phyloP scores from a whole-genome alignment of 2,888 invertebrate genomes.

The Heliconius ethilla region DNA sequence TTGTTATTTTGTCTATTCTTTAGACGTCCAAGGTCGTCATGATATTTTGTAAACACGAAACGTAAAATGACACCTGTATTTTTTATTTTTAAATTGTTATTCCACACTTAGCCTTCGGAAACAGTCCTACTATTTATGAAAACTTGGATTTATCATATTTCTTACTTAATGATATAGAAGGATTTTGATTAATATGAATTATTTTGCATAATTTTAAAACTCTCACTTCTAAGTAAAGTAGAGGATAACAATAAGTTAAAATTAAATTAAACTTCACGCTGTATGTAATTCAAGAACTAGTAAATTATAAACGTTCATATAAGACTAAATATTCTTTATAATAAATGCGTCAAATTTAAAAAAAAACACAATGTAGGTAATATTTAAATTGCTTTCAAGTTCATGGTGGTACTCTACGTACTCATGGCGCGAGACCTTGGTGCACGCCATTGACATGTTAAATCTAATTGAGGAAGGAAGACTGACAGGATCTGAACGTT shows the following conservation, averaged over 20 bases:
- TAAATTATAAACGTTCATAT: too few species aligned
- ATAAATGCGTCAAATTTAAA: background rate
- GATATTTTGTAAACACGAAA: conserved; percentile 2
- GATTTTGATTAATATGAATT: too few species aligned
- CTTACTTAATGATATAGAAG: too few species aligned
- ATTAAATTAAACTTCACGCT: too few species aligned
- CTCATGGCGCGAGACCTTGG: conserved; percentile 26
- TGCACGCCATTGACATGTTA: conserved; percentile 31
- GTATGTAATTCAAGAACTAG: too few species aligned
- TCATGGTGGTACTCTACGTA: conserved; percentile 1
- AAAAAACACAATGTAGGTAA: background rate
- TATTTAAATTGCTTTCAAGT: background rate
- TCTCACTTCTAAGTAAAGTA: too few species aligned
- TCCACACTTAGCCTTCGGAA: too few species aligned
- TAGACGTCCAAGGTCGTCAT: conserved; percentile 4
- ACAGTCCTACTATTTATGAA: too few species aligned
- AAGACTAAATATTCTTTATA: background rate
- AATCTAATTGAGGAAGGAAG: conserved; percentile 31
- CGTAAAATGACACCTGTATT: background rate
- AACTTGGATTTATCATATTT: too few species aligned
- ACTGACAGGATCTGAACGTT: conserved; percentile 31
- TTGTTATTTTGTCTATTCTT: conserved; percentile 25
- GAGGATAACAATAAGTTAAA: too few species aligned
- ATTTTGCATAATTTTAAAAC: too few species aligned
- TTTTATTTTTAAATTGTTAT: background rate